Percentiles rank a stretch among this genome's conserved stretches.
These are phyloP conservation scores for Andrena cerasifolii DNA, from an alignment of 1,140 invertebrate genomes.

Conservation along the genomic window DNA sequence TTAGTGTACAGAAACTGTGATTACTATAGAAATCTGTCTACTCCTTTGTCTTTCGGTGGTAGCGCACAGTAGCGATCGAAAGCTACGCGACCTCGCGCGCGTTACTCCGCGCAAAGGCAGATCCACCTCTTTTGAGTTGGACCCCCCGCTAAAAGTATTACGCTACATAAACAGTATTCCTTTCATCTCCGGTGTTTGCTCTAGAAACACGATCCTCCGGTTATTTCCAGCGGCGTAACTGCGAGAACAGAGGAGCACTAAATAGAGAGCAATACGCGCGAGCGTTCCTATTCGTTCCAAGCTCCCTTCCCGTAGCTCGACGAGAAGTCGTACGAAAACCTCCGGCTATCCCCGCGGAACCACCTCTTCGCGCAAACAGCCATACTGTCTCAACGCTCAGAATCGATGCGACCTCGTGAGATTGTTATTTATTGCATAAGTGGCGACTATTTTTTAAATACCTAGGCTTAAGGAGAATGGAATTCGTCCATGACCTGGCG, in stretches of 20 bases:
- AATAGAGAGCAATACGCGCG: no score
- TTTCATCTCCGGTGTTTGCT: neutral
- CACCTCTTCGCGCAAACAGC: no score
- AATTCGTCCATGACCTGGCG: no score
- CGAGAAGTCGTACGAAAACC: no score
- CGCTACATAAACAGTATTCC: neutral
- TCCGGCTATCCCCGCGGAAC: no score
- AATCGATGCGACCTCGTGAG: no score
- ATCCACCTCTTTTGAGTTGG: no score
- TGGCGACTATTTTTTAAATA: no score
- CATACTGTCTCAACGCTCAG: no score
- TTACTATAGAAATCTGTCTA: neutral
- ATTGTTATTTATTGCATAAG: neutral
- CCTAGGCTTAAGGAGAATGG: no score
- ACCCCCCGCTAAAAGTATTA: neutral
- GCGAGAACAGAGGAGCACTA: neutral
- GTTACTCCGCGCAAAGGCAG: no score
- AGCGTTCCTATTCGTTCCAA: neutral
- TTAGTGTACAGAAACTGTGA: neutral
- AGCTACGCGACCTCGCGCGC: neutral
- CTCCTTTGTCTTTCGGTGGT: neutral
- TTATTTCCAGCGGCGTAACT: neutral
- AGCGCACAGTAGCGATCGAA: no score
- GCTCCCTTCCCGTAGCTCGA: neutral
- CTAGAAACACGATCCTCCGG: neutral